Percentiles rank a stretch among this genome's conserved stretches.
Conservation (phyloP, 2,888 invertebrate genomes). For the Vesta saturnalis region DNA sequence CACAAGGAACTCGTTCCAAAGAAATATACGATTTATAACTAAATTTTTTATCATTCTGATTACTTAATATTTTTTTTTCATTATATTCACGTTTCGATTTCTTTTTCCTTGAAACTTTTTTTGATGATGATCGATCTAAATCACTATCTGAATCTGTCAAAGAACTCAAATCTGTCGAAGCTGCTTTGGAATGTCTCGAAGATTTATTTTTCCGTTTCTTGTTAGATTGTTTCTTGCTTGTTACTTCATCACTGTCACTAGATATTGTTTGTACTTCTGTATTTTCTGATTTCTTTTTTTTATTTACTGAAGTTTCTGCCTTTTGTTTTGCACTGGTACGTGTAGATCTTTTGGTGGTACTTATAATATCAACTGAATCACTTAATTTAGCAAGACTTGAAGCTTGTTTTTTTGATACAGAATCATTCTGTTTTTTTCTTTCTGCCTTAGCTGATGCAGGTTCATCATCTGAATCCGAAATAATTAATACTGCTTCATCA, state of each 20-base stretch:
- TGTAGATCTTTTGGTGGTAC: background rate
- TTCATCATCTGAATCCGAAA: slow-evolving; percentile 54
- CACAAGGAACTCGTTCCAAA: slow-evolving; percentile 50
- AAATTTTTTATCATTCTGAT: slow-evolving; percentile 47
- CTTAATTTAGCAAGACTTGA: background rate
- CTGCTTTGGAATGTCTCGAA: background rate
- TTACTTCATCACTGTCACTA: background rate
- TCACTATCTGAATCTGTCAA: background rate
- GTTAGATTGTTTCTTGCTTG: background rate
- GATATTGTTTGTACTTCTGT: background rate
- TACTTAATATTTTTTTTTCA: background rate
- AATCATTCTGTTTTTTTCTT: background rate
- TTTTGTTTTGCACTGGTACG: no score
- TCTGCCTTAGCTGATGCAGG: background rate
- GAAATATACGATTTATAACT: slow-evolving; percentile 48
- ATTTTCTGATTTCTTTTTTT: background rate
- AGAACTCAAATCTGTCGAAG: background rate
- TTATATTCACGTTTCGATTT: background rate
- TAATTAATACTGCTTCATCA: slow-evolving; percentile 51
- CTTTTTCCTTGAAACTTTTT: background rate
- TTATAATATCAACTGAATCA: background rate
- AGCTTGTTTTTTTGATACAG: background rate
- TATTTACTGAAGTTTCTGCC: background rate
- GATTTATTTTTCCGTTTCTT: background rate
- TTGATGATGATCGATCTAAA: background rate